Evolutionary conservation across 2,113 vertebrate species (phyloP).

Genomic region (Struthio camelus): DNA sequence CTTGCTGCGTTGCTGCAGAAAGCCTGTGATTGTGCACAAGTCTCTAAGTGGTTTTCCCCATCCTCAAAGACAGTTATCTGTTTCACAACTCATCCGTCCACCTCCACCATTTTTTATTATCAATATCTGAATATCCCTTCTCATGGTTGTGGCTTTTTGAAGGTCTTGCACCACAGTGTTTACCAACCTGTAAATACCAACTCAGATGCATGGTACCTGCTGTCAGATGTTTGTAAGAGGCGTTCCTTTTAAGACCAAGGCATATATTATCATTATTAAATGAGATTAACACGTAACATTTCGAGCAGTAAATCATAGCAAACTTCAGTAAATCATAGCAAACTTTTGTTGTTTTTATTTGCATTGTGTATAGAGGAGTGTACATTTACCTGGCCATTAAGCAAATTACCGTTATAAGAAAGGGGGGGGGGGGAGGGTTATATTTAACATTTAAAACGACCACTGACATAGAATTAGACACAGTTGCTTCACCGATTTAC

Average conservation of each 20-base stretch:
- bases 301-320: background rate
- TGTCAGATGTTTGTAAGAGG: background rate
- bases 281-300: background rate
- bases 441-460: background rate
- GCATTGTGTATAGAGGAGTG: no score
- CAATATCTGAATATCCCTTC: background rate
- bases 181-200: background rate
- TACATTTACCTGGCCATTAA: background rate
- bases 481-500: background rate
- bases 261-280: background rate
- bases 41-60: background rate
- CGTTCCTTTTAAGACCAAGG: background rate
- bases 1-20: background rate
- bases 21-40: no score
- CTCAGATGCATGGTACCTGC: no score
- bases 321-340: background rate
- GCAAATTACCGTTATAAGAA: background rate
- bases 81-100: background rate
- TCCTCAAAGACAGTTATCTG: background rate
- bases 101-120: background rate
- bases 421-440: accelerated
- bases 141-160: background rate
- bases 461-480: background rate
- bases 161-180: background rate
- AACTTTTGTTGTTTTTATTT: background rate